These are phyloP conservation scores for Lepetodrilus schrolli DNA, from an alignment of 2,888 invertebrate genomes.

Conservation along the genomic window DNA sequence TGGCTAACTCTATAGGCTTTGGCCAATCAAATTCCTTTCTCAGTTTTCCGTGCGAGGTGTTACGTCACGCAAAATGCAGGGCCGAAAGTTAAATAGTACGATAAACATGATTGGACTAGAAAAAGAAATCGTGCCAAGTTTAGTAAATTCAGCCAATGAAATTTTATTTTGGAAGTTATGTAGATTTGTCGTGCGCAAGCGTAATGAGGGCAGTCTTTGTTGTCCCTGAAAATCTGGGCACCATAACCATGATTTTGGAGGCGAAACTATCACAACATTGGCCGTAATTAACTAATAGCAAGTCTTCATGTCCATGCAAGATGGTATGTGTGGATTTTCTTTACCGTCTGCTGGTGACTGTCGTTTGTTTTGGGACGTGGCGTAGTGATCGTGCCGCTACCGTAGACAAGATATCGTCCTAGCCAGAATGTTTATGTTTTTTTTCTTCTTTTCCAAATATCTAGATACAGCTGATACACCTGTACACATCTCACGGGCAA, in stretches of 20 bases:
- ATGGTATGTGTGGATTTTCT: slow-evolving; percentile 16
- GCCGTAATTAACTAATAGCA: not conserved
- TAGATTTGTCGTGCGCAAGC: slow-evolving; percentile 52
- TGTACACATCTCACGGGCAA: no score
- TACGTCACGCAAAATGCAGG: not conserved
- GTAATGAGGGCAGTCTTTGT: slow-evolving; percentile 48
- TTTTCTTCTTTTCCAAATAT: no score
- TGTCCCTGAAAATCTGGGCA: slow-evolving; percentile 57
- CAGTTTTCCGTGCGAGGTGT: no score
- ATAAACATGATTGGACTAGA: slow-evolving; percentile 46
- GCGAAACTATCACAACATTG: not conserved
- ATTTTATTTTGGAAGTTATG: slow-evolving; percentile 33
- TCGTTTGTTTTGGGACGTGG: not conserved
- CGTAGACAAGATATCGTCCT: no score
- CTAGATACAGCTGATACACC: no score
- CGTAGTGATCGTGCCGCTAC: no score
- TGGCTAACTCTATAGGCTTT: not conserved
- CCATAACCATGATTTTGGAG: slow-evolving; percentile 33
- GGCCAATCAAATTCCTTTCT: slow-evolving; percentile 6
- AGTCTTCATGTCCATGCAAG: slow-evolving; percentile 2
- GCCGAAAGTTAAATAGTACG: not conserved
- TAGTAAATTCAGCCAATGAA: slow-evolving; percentile 47
- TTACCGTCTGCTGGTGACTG: no score
- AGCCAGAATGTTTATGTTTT: no score
- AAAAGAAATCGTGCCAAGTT: not conserved